Conservation (phyloP, 2,888 invertebrate species). For the Galeruca laticollis region DNA sequence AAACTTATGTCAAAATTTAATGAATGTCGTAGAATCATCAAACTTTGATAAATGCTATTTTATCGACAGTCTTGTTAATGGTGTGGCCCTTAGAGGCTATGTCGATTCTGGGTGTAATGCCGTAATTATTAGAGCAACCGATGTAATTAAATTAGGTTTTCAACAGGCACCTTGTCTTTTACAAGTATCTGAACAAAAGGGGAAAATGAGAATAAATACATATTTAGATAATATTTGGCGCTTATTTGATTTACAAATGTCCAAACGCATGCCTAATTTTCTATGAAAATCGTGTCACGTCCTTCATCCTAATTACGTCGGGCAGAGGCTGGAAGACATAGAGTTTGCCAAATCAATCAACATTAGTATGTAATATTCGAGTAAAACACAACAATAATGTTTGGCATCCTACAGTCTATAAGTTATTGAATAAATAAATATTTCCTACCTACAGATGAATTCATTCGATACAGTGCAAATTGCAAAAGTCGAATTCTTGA, state of each 20-base stretch:
- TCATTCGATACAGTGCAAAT: slow-evolving; percentile 23
- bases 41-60: no score
- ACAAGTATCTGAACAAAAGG: no score
- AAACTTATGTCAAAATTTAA: no score
- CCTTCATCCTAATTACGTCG: not conserved
- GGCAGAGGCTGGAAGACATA: slow-evolving; percentile 10
- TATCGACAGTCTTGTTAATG: no score
- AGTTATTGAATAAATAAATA: slow-evolving; percentile 33
- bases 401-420: slow-evolving; percentile 26
- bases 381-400: slow-evolving; percentile 6
- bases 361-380: slow-evolving; percentile 10
- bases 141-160: no score
- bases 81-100: no score
- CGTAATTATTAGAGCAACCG: no score
- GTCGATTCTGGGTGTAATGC: no score
- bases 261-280: not conserved
- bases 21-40: no score
- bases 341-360: slow-evolving; percentile 20
- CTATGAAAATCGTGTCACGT: not conserved
- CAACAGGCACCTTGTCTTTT: no score
- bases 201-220: no score
- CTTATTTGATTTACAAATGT: not conserved
- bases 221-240: no score
- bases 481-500: slow-evolving; percentile 30
- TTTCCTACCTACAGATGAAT: slow-evolving; percentile 29